Base-by-base conservation (phyloP, 2,888 invertebrate genomes). In the Lumbricus terrestris region DNA sequence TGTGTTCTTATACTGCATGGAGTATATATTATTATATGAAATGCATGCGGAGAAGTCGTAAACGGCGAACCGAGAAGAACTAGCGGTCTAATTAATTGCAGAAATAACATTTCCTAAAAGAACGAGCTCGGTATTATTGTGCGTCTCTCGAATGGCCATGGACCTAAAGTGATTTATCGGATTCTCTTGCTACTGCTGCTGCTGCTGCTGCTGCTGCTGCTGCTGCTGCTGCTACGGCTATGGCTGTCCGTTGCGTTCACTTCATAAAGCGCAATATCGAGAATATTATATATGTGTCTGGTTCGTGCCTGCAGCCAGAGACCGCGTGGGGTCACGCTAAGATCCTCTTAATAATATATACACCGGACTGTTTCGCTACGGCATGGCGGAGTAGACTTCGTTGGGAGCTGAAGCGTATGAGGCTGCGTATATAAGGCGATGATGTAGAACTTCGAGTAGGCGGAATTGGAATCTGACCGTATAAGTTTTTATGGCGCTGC, bases 341-440 rank as follows among this genome's bases (percentile, higher is more conserved):
- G 69, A n/a, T 69, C n/a, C 69, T n/a, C 69, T 69, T 69, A 69
- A n/a, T 69, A 69, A 69, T 69, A 69, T 69, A 69, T 69, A 69
- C 29, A n/a, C 69, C 29, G 69, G 69, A n/a, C 11, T 13, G 29
- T n/a, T 69, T n/a, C 29, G n/a, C 69, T 13, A n/a, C 23, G 5
- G 4, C 23, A 29, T 4, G 0, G 47, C 47, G 23, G 20, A 23
- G 47, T 6, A n/a, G n/a, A 47, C 47, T 47, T 16, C 20, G 6
- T 47, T 47, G 47, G 20, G 47, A 18, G 20, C 47, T 47, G 47
- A 47, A 47, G 47, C 47, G 47, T 47, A 47, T 20, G 6, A 5
- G 20, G 18, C 4, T 18, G 15, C 47, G 16, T 40, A 16, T 16
- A 8, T 5, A 38, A 8, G 38, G 13, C 18, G 47, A 13, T 1